Percentiles rank a stretch among this genome's conserved stretches.
These are phyloP conservation scores for Torymus auratus DNA, from an alignment of 2,888 invertebrate species.

Conservation along the genomic window DNA sequence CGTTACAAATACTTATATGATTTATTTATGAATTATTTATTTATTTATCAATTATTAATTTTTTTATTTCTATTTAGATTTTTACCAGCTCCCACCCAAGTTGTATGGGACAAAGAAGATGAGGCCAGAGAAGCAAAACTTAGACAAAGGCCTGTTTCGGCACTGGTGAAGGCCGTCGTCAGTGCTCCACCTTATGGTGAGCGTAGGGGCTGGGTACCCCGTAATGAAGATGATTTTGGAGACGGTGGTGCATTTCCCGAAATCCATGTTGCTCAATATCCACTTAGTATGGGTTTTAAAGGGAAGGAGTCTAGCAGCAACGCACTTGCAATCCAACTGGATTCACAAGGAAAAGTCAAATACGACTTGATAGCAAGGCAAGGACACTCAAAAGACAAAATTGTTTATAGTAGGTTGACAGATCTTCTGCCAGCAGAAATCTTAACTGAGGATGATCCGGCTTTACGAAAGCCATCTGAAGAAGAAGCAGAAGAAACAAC, in stretches of 20 bases:
- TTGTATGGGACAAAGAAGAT: conserved; percentile 93
- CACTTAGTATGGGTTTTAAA: conserved; percentile 92
- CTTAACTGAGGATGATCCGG: conserved; percentile 91
- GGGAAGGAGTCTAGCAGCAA: conserved; percentile 89
- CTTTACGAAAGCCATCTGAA: conserved; percentile 91
- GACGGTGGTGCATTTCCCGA: conserved; percentile 99
- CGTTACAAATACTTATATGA: no score
- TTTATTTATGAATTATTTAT: no score
- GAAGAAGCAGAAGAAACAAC: conserved; percentile 93
- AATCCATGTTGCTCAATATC: conserved; percentile 97
- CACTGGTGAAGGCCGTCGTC: conserved; percentile 87
- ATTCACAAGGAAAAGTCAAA: conserved; percentile 94
- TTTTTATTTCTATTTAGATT: no score
- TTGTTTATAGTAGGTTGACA: conserved; percentile 95
- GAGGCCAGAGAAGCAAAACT: conserved; percentile 81
- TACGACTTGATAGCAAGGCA: conserved; percentile 97
- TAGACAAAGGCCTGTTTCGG: conserved; percentile 80
- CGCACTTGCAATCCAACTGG: conserved; percentile 95
- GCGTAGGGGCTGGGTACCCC: conserved; percentile 94
- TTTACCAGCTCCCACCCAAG: conserved; percentile 91
- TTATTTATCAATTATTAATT: not conserved
- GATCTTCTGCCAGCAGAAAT: conserved; percentile 95
- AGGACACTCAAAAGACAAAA: conserved; percentile 97
- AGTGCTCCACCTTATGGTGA: conserved; percentile 96
- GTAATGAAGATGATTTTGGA: conserved; percentile 86